phyloP scores from a whole-genome alignment of 2,888 invertebrate genomes.

The Lottia gigantea region DNA sequence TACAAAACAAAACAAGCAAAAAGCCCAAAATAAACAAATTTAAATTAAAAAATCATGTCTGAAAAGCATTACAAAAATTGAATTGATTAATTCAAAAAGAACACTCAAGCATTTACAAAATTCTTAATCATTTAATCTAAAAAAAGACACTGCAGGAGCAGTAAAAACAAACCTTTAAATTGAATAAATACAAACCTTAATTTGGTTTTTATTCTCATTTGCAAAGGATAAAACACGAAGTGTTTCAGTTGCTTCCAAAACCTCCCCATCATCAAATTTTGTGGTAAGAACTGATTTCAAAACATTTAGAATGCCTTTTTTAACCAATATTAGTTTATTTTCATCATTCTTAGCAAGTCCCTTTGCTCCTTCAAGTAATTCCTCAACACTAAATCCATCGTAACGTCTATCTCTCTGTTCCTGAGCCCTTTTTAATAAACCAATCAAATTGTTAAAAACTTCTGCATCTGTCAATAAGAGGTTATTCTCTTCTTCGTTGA shows the following conservation, averaged over 20 bases:
- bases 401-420: conserved; percentile 32
- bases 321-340: conserved; percentile 46
- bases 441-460: conserved; percentile 45
- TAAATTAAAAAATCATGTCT: too few species aligned
- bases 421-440: conserved; percentile 36
- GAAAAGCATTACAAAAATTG: too few species aligned
- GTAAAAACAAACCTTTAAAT: too few species aligned
- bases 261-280: conserved; percentile 34
- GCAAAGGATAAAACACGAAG: conserved; percentile 51
- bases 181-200: conserved; percentile 38
- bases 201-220: conserved; percentile 40
- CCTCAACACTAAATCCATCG: conserved; percentile 47
- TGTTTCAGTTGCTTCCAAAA: conserved; percentile 36
- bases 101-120: too few species aligned
- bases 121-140: too few species aligned
- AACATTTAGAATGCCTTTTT: conserved; percentile 33
- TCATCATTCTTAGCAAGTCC: conserved; percentile 49
- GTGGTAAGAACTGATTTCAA: conserved; percentile 32
- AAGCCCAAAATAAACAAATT: too few species aligned
- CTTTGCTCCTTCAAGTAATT: conserved; percentile 47
- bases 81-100: too few species aligned
- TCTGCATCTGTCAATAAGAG: conserved; percentile 40
- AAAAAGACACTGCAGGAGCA: too few species aligned
- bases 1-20: too few species aligned
- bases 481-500: conserved; percentile 48